Evolutionary conservation across 2,888 invertebrate species (phyloP).

Genomic region (Odontomyia ornata): DNA sequence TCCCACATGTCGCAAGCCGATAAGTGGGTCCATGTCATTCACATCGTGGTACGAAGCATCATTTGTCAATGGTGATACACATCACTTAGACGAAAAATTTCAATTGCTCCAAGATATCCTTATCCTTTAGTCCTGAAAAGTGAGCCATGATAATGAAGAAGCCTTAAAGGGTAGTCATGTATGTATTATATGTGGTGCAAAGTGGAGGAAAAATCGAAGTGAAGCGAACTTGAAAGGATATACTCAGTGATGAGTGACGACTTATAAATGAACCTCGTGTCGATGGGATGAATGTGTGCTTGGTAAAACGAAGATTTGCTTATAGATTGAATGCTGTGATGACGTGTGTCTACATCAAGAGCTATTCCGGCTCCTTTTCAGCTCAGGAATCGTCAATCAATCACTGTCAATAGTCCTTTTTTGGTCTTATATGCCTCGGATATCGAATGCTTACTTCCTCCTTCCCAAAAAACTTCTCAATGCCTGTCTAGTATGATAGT

Average conservation of each 20-base stretch:
- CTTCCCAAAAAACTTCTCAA: neutral
- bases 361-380: neutral
- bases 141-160: constrained; percentile 23
- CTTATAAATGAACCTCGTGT: constrained; percentile 15
- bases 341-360: neutral
- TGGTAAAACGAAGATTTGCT: neutral
- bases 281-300: neutral
- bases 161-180: neutral
- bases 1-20: neutral
- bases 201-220: neutral
- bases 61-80: constrained; percentile 42
- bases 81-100: constrained; percentile 35
- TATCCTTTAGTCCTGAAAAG: neutral
- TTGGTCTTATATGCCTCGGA: neutral
- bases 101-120: constrained; percentile 33
- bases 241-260: constrained; percentile 28
- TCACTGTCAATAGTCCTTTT: constrained; percentile 32
- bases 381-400: constrained; percentile 3
- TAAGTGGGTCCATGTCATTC: constrained; percentile 5
- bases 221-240: constrained; percentile 23
- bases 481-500: neutral
- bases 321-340: neutral
- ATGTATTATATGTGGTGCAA: neutral
- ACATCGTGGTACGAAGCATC: constrained; percentile 13
- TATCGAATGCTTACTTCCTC: neutral